Percentiles rank a stretch among this genome's conserved stretches.
These are phyloP conservation scores for Saturnia pavonia DNA, from an alignment of 2,888 invertebrate species.

Conservation along the genomic window DNA sequence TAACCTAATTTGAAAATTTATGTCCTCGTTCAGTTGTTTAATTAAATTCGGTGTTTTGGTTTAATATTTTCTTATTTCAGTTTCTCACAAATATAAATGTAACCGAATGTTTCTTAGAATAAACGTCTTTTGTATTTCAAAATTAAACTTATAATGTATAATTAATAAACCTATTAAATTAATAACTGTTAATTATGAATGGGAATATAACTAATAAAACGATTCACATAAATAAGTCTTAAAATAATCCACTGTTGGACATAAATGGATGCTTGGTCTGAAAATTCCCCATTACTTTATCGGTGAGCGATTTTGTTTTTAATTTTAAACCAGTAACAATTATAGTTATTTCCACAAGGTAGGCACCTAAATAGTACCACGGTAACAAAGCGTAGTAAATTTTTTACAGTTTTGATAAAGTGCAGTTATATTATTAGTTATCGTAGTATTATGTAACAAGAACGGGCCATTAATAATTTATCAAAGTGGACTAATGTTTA, in stretches of 20 bases:
- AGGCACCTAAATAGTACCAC: not conserved
- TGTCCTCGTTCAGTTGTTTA: conserved; percentile 34
- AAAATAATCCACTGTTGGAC: not conserved
- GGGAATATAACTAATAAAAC: not conserved
- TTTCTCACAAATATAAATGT: not conserved
- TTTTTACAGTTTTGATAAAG: not conserved
- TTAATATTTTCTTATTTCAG: conserved; percentile 22
- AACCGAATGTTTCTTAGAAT: not conserved
- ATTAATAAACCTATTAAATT: no score
- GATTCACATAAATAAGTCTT: not conserved
- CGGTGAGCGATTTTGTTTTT: not conserved
- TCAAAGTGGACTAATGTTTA: conserved; percentile 6
- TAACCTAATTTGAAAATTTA: conserved; percentile 37
- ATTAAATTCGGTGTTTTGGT: conserved; percentile 26
- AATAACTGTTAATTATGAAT: not conserved
- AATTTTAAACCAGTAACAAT: not conserved
- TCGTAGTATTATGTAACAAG: conserved; percentile 1
- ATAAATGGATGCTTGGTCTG: not conserved
- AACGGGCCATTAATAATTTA: conserved; percentile 19
- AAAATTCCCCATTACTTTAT: not conserved
- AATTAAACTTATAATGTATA: no score
- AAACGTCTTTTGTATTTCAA: not conserved
- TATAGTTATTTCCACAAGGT: not conserved
- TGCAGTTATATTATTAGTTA: conserved; percentile 2
- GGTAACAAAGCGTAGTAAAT: not conserved